Evolutionary conservation across 2,888 invertebrate genomes (phyloP), one percentile per base, ranked within the genome.

Genomic region (Eumerus sabulonum): DNA sequence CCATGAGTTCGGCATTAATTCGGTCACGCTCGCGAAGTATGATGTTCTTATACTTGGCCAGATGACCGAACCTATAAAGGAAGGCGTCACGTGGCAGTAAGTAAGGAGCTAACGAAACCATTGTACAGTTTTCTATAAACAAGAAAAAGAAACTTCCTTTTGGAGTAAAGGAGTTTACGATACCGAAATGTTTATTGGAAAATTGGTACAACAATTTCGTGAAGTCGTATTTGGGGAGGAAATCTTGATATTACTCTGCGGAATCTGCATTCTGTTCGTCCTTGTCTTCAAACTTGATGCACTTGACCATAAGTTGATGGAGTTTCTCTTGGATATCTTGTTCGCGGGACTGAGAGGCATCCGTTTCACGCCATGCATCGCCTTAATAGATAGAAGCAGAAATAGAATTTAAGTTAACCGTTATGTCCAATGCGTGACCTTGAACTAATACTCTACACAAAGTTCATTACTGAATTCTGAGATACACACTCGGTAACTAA

Each of bases 21-120:
- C 88, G 87, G 83, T 88, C 88, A 0, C 88, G 85, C 73, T 88
- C 88, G 1, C 85, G 84, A 42, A 85, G 84, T 19, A 87, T 86
- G 9, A 85, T 86, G 42, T 86, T 86, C 64, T 86, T 87, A 62
- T 86, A 86, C 57, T 85, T 86, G 0, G 85, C 83, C 44, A 86
- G 82, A 44, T 83, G 82, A 0, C 86, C 86, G 72, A 86, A 83
- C 64, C 86, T 86, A 40, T 7, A 64, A 14, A 35, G 12, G n/a
- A 11, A 11, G 9, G 9, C 7, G 3, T 27, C 40, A 13, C 27
- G 5, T 16, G 17, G 5, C n/a, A 3, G 14, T 19, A 14, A 18
- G 19, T 19, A 11, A 50, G 53, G 2, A 38, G 45, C 0, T 12
- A 27, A n/a, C 54, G 7, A 27, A 13, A 16, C 11, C 9, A 9